Base-by-base conservation (phyloP, 2,113 vertebrate genomes). In the Alouatta palliata region DNA sequence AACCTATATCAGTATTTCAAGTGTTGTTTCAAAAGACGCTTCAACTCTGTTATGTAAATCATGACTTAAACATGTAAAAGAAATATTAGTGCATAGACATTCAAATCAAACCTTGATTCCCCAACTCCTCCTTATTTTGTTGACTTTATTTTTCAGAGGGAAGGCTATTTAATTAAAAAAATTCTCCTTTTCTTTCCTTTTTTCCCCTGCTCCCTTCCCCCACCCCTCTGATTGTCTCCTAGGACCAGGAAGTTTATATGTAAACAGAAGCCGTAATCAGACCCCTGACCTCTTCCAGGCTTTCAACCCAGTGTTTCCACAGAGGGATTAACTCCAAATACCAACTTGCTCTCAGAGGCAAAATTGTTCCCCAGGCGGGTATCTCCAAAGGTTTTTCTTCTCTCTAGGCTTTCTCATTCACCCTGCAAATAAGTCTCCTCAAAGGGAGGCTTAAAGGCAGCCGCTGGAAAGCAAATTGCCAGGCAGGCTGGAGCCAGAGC, bases 171-270 rank as follows among this genome's bases (percentile, higher is more conserved):
- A 96, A 97, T 96, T 97, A 61, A 95, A 90, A 94, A 95, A 96
- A 68, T 54, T 73, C 83, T 91, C 32, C 61, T 84, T 49, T 94
- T n/a, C 43, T 95, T 93, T 90, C 87, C 47, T 87, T 95, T 87
- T 90, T 81, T 81, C 54, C 35, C 45, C 5, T 0, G 1, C 3
- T 52, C 61, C 90, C 93, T 40, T 80, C 91, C 87, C 64, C 91
- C 54, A 79, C 3, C 11, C 23, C 71, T 66, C 52, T 0, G 52
- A 93, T 85, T 82, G 95, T 97, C 73, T 96, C 73, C 87, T 35
- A 21, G 81, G 86, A 94, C 96, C 97, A 96, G 97, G 98, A 97
- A 98, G 96, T 98, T 98, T 97, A 96, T 97, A 89, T 97, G 96
- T 97, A 97, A 98, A 97, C 97, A 98, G 96, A 98, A 97, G 85